A percentile compares a stretch with the other conserved stretches of the same genome.
Conservation (phyloP, 2,113 vertebrate species). For the Tachuris rubrigastra region DNA sequence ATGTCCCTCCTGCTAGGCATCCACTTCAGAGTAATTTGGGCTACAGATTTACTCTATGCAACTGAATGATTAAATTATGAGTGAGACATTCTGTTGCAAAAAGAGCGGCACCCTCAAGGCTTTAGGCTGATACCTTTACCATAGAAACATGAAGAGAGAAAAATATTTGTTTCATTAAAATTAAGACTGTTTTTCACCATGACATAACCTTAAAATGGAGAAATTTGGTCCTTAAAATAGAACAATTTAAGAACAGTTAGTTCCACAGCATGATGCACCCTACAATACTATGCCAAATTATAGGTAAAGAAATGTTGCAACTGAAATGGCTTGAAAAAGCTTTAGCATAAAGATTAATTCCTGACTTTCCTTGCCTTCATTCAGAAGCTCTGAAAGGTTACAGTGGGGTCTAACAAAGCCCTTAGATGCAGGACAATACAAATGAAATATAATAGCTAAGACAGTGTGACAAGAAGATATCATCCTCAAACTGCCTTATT, state of each 20-base stretch:
- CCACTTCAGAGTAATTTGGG: constrained; percentile 50
- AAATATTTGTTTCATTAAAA: constrained; percentile 70
- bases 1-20: constrained; percentile 43
- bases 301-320: constrained; percentile 55
- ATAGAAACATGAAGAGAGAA: constrained; percentile 26
- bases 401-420: constrained; percentile 33
- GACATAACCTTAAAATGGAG: constrained; percentile 56
- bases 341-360: constrained; percentile 53
- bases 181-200: constrained; percentile 57
- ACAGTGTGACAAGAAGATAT: not conserved
- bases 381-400: constrained; percentile 50
- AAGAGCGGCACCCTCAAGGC: constrained; percentile 23
- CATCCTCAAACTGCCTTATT: not conserved
- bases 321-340: constrained; percentile 48
- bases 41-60: constrained; percentile 25
- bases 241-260: constrained; percentile 57
- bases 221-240: constrained; percentile 32
- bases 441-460: not conserved
- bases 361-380: constrained; percentile 32
- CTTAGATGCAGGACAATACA: constrained; percentile 4
- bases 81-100: constrained; percentile 20
- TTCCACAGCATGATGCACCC: constrained; percentile 60
- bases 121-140: constrained; percentile 8
- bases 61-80: constrained; percentile 52
- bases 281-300: constrained; percentile 62